phyloP scores from a whole-genome alignment of 2,797 vertebrate species.

The Clarias laeviceps region DNA sequence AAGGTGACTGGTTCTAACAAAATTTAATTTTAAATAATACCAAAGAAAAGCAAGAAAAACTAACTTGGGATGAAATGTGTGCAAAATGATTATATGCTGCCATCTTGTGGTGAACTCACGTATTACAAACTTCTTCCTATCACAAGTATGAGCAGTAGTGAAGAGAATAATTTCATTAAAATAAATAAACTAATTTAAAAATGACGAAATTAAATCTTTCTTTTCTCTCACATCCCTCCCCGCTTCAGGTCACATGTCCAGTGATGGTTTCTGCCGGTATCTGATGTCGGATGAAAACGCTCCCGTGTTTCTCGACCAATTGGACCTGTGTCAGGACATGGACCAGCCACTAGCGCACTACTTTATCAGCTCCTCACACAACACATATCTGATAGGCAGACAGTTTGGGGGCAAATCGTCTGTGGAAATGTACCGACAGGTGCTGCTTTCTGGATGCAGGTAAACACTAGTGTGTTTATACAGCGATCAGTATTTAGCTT shows the following conservation, averaged over 20 bases:
- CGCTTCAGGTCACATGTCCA: constrained; percentile 85
- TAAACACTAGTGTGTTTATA: constrained; percentile 52
- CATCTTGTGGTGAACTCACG: constrained; percentile 59
- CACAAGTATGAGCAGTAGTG: background rate
- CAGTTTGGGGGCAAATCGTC: constrained; percentile 98
- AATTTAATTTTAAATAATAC: background rate
- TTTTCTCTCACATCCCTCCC: background rate
- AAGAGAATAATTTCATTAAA: background rate
- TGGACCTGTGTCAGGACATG: constrained; percentile 98
- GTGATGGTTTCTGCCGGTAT: constrained; percentile 95
- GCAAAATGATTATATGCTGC: constrained; percentile 55
- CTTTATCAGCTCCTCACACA: constrained; percentile 98
- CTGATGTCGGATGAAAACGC: constrained; percentile 99
- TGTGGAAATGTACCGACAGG: constrained; percentile 97
- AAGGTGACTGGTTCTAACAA: constrained; percentile 76
- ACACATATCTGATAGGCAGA: constrained; percentile 94
- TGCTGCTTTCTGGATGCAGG: constrained; percentile 97
- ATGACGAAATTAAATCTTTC: background rate
- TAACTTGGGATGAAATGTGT: background rate
- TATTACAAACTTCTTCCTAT: background rate
- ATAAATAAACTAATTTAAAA: background rate
- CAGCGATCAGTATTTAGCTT: background rate
- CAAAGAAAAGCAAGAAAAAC: background rate
- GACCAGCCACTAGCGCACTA: constrained; percentile 95
- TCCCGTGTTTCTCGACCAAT: constrained; percentile 92